A percentile compares a stretch with the other conserved stretches of the same genome.
Conservation (phyloP, 2,888 invertebrate genomes). For the Apamea monoglypha region DNA sequence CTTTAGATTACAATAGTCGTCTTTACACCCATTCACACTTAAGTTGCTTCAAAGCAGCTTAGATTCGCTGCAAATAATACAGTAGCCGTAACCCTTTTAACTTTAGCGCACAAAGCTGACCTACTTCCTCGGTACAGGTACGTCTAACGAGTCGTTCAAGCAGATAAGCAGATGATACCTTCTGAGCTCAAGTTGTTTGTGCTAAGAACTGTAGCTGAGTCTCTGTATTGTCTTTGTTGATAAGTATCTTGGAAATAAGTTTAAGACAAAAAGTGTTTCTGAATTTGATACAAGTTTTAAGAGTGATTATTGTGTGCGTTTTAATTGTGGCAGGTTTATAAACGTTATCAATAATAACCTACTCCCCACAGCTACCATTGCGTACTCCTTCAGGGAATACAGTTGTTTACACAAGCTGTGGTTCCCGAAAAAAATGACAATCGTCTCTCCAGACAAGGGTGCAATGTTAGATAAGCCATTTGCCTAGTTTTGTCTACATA, state of each 20-base stretch:
- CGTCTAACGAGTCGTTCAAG: conserved; percentile 49
- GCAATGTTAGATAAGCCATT: background rate
- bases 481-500: background rate
- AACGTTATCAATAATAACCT: background rate
- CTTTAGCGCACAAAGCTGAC: conserved; percentile 58
- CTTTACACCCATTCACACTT: background rate
- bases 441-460: too few species aligned
- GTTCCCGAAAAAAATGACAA: background rate
- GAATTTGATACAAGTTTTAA: background rate
- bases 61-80: conserved; percentile 30
- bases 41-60: background rate
- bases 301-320: too few species aligned
- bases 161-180: conserved; percentile 59
- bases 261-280: conserved; percentile 6
- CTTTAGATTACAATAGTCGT: background rate
- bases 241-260: conserved; percentile 23
- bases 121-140: conserved; percentile 58
- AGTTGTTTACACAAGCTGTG: background rate
- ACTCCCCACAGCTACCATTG: background rate
- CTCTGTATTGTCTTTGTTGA: conserved; percentile 28
- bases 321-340: too few species aligned
- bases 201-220: conserved; percentile 40
- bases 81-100: conserved; percentile 57
- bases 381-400: background rate
- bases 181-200: conserved; percentile 42